Percentiles rank a stretch among this genome's conserved stretches.
Evolutionary conservation across 1,140 invertebrate species (phyloP).

Genomic region (Drosophila rufa): DNA sequence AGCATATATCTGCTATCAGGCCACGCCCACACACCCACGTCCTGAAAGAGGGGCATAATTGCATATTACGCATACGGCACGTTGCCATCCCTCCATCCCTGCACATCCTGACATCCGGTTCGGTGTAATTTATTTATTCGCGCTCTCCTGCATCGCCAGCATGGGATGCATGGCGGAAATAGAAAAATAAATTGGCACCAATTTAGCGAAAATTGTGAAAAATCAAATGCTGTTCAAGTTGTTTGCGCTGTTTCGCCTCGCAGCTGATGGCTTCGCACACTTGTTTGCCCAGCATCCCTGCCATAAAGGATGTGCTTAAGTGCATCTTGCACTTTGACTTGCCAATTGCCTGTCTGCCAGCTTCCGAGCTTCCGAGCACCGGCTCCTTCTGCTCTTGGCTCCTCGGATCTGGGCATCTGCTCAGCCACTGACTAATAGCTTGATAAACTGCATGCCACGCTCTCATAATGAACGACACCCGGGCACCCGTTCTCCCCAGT

Average conservation of each 20-base stretch:
- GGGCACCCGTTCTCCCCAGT: neutral
- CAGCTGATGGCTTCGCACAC: slow-evolving; percentile 38
- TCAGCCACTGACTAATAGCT: slow-evolving; percentile 66
- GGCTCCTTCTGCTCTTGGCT: neutral
- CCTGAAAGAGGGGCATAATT: slow-evolving; percentile 41
- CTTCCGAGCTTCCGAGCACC: neutral
- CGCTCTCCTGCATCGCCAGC: neutral
- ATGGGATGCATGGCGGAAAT: slow-evolving; percentile 15
- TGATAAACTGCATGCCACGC: slow-evolving; percentile 69
- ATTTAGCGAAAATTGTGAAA: slow-evolving; percentile 60
- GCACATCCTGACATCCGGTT: slow-evolving; percentile 7
- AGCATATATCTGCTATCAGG: slow-evolving; percentile 10
- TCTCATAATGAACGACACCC: slow-evolving; percentile 54
- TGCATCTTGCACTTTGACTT: slow-evolving; percentile 67
- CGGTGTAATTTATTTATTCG: slow-evolving; percentile 59
- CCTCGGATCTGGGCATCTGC: slow-evolving; percentile 23
- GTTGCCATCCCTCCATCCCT: slow-evolving; percentile 10
- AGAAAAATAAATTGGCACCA: slow-evolving; percentile 50
- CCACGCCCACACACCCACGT: neutral
- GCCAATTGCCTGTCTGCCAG: slow-evolving; percentile 34
- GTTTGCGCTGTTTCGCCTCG: slow-evolving; percentile 47
- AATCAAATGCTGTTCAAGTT: slow-evolving; percentile 67
- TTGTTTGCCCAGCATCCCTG: slow-evolving; percentile 11
- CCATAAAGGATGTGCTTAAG: slow-evolving; percentile 46
- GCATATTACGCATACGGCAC: slow-evolving; percentile 66